Base-by-base conservation (phyloP, 2,113 vertebrate genomes). In the Taurulus bubalis region DNA sequence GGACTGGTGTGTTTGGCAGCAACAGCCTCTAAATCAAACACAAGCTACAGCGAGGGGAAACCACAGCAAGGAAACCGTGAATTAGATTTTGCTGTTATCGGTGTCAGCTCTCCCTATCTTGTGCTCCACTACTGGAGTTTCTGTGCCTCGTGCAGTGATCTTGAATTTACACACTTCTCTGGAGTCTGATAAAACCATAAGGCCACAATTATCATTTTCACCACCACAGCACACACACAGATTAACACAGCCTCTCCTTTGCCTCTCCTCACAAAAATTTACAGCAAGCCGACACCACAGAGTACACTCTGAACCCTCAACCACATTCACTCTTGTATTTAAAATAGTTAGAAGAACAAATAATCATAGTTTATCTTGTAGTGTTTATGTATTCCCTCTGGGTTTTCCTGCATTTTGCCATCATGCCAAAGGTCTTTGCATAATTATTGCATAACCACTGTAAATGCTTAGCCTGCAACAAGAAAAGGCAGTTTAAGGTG, bases 11-110 rank as follows among this genome's bases (percentile, higher is more conserved):
- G 85, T 82, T 84, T 79, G 75, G 90, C 84, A 90, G 82, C 79
- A 77, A 20, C 71, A 79, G 82, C 80, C 72, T 68, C 79, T 85
- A 91, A 92, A 93, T 91, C 91, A 91, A 90, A 88, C 79, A 82
- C 34, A 42, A 80, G 63, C 65, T 72, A 4, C 62, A 78, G 77
- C 28, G 24, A 84, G 40, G 53, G 85, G 85, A 83, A 90, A 92
- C 83, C 89, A 68, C 86, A 40, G 78, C 76, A 71, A 63, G 80
- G 75, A 92, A 92, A 87, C 63, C 87, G 85, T 87, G 83, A 90
- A 90, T 90, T 73, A 87, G 79, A 92, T 89, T 90, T 88, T 80
- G 72, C 80, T 70, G 12, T 82, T 90, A 92, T 89, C 70, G 0
- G 18, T 53, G 72, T 71, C 77, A 28, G 56, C 66, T 77, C 76